Evolutionary conservation across 2,888 invertebrate species (phyloP), one percentile per base, ranked within the genome.

Genomic region (Encarsia formosa): DNA sequence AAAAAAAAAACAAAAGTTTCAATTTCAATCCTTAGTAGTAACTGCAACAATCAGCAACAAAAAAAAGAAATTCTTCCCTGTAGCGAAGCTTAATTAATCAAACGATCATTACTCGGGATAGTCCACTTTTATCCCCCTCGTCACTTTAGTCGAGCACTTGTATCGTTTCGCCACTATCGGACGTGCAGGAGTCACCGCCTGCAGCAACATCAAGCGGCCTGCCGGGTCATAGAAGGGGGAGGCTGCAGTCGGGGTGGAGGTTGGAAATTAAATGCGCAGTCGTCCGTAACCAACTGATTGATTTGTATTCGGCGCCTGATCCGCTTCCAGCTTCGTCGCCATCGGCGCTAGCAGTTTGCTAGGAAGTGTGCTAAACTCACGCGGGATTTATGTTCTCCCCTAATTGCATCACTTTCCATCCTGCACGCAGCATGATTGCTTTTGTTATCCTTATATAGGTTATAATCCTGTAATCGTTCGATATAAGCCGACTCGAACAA

Each of bases 261-360:
- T 69, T 71, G 70, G 70, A 72, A 73, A 73, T 73, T 69, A 73
- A 71, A 71, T 69, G 71, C 65, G 63, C 69, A 67, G 65, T 71
- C 70, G 64, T 63, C 69, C 69, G 70, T 70, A 67, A 66, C 64
- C 61, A 61, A 61, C 64, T 65, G 70, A 72, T 71, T 71, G 72
- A 73, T 73, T 72, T 70, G 70, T 70, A 72, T 69, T 68, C 69
- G 66, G 65, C 66, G 66, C 71, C 68, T 45, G 31, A 20, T 9
- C 11, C 37, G 34, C 4, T 16, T 37, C 37, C 20, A 18, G 16
- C 13, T 5, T 15, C 15, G 16, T 8, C 18, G 34, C 15, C 6
- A 18, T 34, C 42, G 23, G 64, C 63, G 61, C 61, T 52, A 62
- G 62, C 23, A 6, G 41, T 57, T 16, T 20, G 52, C 62, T 64